Conservation (phyloP, 2,888 invertebrate genomes). For the Aphodius granarius region DNA sequence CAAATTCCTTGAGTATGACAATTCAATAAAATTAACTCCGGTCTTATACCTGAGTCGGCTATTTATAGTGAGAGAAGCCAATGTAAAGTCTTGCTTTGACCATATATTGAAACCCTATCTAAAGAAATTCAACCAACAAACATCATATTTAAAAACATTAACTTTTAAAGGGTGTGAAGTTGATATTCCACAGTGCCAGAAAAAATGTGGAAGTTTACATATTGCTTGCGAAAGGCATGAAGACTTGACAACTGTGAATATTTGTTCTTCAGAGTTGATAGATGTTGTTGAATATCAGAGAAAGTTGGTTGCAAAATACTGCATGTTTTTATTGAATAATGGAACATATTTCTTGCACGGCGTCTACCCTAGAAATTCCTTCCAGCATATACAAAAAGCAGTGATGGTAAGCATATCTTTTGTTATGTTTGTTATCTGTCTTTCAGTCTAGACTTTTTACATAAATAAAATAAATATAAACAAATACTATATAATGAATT, state of each 20-base stretch:
- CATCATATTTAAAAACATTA: slow-evolving; percentile 28
- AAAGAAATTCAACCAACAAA: slow-evolving; percentile 28
- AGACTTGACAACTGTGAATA: slow-evolving; percentile 1
- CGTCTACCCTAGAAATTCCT: slow-evolving; percentile 17
- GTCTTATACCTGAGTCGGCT: slow-evolving; percentile 29
- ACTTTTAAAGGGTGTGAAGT: slow-evolving; percentile 7
- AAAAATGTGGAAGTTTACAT: slow-evolving; percentile 1
- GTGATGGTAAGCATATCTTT: slow-evolving; percentile 32
- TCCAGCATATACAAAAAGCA: slow-evolving; percentile 31
- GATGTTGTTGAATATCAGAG: slow-evolving; percentile 24
- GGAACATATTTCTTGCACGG: slow-evolving; percentile 21
- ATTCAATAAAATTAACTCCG: slow-evolving; percentile 24
- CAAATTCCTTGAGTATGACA: slow-evolving; percentile 28
- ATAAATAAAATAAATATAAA: no score
- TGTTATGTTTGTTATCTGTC: neutral
- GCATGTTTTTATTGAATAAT: neutral
- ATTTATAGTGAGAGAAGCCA: slow-evolving; percentile 22
- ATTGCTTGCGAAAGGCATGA: neutral
- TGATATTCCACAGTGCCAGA: neutral
- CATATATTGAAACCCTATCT: slow-evolving; percentile 33
- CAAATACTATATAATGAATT: no score
- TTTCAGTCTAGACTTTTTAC: no score
- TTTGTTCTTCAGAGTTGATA: slow-evolving; percentile 12
- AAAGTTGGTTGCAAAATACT: neutral
- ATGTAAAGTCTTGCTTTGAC: slow-evolving; percentile 23